Percentiles rank a stretch among this genome's conserved stretches.
Conservation (phyloP, 1,140 invertebrate species). For the Drosophila insularis region DNA sequence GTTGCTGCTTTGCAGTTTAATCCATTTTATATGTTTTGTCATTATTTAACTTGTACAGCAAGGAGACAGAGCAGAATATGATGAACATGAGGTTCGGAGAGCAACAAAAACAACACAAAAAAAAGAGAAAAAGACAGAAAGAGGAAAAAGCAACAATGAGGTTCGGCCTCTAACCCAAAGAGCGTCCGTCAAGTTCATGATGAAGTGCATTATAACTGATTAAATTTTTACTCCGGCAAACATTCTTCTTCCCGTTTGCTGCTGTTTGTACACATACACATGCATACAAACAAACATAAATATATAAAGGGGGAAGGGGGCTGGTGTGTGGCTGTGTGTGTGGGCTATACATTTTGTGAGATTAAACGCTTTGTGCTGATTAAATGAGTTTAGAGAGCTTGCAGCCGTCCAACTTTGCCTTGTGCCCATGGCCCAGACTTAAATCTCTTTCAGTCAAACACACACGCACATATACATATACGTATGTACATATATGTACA, state of each 20-base stretch:
- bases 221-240: slow-evolving; percentile 48
- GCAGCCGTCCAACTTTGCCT: slow-evolving; percentile 32
- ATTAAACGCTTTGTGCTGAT: slow-evolving; percentile 72
- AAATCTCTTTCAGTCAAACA: slow-evolving; percentile 8
- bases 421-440: background rate
- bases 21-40: slow-evolving; percentile 42
- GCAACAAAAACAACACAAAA: background rate
- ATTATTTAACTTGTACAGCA: slow-evolving; percentile 38
- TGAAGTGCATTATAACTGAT: slow-evolving; percentile 65
- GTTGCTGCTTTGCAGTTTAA: slow-evolving; percentile 22
- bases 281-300: slow-evolving; percentile 20
- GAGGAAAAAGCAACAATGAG: background rate
- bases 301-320: background rate
- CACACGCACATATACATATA: slow-evolving; percentile 13
- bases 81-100: background rate
- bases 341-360: slow-evolving; percentile 51
- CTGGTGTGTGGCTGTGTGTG: slow-evolving; percentile 20
- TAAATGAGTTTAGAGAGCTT: slow-evolving; percentile 67
- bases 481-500: background rate
- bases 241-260: too few species aligned
- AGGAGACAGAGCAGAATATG: background rate
- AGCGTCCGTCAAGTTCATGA: slow-evolving; percentile 42
- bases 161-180: background rate
- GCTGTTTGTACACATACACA: background rate
- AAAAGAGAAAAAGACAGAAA: background rate